A percentile compares a stretch with the other conserved stretches of the same genome.
Conservation (phyloP, 2,113 vertebrate species). For the Rhynchopsitta pachyrhyncha region DNA sequence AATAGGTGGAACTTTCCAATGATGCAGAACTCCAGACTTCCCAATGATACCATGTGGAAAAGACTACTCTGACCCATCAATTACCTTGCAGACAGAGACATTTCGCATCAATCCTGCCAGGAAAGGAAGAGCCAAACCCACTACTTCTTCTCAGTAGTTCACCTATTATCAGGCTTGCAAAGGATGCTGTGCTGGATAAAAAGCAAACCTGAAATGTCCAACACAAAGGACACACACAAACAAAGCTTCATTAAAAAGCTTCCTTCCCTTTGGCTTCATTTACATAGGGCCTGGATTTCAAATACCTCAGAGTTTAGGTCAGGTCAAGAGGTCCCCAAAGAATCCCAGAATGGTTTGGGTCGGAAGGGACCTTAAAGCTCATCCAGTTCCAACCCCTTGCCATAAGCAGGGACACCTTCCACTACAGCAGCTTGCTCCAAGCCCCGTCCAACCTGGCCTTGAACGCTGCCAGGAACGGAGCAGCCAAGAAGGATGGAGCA, state of each 20-base stretch:
- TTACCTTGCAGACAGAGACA: neutral
- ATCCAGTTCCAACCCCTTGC: neutral
- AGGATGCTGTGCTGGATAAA: neutral
- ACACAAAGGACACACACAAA: neutral
- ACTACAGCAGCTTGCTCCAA: too few species aligned
- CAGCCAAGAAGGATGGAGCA: neutral
- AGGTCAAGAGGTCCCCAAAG: neutral
- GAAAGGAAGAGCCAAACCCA: neutral
- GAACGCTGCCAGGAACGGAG: neutral
- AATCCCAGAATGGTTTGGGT: neutral
- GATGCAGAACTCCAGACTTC: neutral
- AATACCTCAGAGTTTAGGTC: neutral
- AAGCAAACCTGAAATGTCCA: neutral
- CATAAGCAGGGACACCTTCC: too few species aligned
- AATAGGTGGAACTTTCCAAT: neutral
- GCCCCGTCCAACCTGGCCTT: neutral
- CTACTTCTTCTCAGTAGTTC: neutral
- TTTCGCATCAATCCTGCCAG: neutral
- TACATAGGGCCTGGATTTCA: neutral
- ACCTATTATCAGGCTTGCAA: too few species aligned
- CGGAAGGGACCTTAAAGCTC: neutral
- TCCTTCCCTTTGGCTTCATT: neutral
- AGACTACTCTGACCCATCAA: neutral
- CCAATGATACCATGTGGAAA: neutral
- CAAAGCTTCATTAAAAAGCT: neutral